These are phyloP conservation scores for Metallyticus violacea DNA, from an alignment of 2,888 invertebrate genomes.

Conservation along the genomic window DNA sequence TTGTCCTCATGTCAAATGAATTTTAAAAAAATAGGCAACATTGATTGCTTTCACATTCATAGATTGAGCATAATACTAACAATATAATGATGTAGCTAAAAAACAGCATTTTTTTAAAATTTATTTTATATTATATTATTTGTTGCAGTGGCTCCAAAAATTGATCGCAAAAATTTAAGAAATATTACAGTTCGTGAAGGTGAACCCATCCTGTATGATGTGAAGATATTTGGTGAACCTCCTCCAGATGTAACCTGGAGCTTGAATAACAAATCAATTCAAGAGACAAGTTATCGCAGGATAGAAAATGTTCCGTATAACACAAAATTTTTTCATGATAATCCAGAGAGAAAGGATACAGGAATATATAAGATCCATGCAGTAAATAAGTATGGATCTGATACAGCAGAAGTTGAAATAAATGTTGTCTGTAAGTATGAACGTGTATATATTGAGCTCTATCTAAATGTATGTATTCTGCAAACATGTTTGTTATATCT, in stretches of 20 bases:
- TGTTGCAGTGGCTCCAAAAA: slow-evolving; percentile 86
- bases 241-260: slow-evolving; percentile 87
- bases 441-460: background rate
- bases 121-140: no score
- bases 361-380: slow-evolving; percentile 88
- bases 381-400: slow-evolving; percentile 81
- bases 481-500: no score
- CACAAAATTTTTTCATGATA: slow-evolving; percentile 82
- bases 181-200: slow-evolving; percentile 87
- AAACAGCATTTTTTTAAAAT: no score
- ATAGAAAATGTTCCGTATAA: slow-evolving; percentile 83
- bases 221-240: slow-evolving; percentile 88
- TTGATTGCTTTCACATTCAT: no score
- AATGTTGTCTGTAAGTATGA: slow-evolving; percentile 76
- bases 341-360: slow-evolving; percentile 82
- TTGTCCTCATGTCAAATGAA: no score
- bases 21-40: no score
- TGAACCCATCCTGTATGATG: slow-evolving; percentile 84
- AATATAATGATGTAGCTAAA: no score
- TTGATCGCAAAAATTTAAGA: slow-evolving; percentile 85
- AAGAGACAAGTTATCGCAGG: slow-evolving; percentile 58
- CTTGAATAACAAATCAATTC: slow-evolving; percentile 74
- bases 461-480: background rate
- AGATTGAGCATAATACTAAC: no score
- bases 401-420: slow-evolving; percentile 87